Evolutionary conservation across 2,888 invertebrate species (phyloP), one percentile per base, ranked within the genome.

Genomic region (Drosophila imparisetae): DNA sequence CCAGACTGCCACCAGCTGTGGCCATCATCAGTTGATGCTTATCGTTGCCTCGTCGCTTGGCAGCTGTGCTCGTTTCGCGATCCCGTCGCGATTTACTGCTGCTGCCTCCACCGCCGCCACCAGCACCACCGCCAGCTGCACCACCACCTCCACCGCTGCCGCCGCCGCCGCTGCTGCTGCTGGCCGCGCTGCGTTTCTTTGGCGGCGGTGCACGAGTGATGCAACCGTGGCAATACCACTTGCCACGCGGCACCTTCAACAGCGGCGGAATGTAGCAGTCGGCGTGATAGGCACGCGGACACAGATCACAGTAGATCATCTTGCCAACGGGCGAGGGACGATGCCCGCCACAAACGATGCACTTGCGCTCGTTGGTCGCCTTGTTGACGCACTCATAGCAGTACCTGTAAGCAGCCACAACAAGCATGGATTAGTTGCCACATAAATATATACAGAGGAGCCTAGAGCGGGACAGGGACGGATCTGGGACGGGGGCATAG

Each of bases 301-400:
- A 99, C 64, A 97, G 94, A 91, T 98, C 97, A 92, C 98, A 99
- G 58, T 96, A 95, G 53, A 98, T 95, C 92, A 98, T 95, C 78
- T 95, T 94, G 58, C 94, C 94, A 48, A 92, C 91, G 1, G 94
- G 94, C 50, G 93, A 91, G 34, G 94, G 94, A 78, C 95, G 94
- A 87, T 95, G 95, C 24, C 95, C 95, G 42, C 98, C 98, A 93
- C 99, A 99, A 72, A 98, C 98, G 79, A 98, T 96, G 94, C 99
- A 99, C 91, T 98, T 97, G 66, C 97, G 95, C 91, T 97, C 97
- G 36, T 98, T 98, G 30, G 98, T 97, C 7, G 97, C 98, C 93
- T 98, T 97, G 93, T 97, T 97, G 93, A 97, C 96, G 93, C 98
- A 99, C 91, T 98, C 98, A 94, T 96, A 98, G 93, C 98, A 99